These are phyloP conservation scores for Drosophila barbarae DNA, from an alignment of 2,888 invertebrate genomes.

Conservation along the genomic window DNA sequence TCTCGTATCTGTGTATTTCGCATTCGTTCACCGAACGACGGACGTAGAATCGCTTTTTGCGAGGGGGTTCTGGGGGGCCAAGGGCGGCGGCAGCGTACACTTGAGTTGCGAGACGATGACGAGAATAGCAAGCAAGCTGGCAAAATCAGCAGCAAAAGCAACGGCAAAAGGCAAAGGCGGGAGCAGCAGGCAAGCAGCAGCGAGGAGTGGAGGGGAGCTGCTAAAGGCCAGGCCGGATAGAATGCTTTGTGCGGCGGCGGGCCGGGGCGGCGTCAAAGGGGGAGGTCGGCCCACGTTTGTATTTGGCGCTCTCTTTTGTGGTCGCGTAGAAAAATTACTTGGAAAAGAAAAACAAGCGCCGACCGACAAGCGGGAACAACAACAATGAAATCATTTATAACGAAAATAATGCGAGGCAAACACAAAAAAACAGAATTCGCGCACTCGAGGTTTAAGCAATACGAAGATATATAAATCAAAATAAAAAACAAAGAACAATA, in stretches of 20 bases:
- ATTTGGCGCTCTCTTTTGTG: slow-evolving; percentile 26
- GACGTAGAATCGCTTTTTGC: slow-evolving; percentile 15
- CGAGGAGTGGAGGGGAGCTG: slow-evolving; percentile 1
- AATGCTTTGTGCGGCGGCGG: slow-evolving; percentile 34
- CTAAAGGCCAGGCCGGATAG: slow-evolving; percentile 41
- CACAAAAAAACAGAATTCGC: slow-evolving; percentile 17
- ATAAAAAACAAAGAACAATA: slow-evolving; percentile 1
- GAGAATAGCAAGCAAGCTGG: slow-evolving; percentile 64
- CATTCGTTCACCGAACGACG: slow-evolving; percentile 15
- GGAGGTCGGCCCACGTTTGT: slow-evolving; percentile 42
- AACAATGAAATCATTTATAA: slow-evolving; percentile 71
- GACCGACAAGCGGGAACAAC: slow-evolving; percentile 55
- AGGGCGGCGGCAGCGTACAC: slow-evolving; percentile 40
- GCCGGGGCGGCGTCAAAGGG: slow-evolving; percentile 4
- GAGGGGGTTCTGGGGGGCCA: slow-evolving; percentile 10
- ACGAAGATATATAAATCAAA: slow-evolving; percentile 13
- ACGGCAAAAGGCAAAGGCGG: slow-evolving; percentile 14
- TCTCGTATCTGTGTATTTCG: slow-evolving; percentile 15
- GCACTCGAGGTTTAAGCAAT: slow-evolving; percentile 17
- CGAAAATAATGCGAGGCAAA: slow-evolving; percentile 42
- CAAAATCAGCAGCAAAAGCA: slow-evolving; percentile 28
- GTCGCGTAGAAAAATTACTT: slow-evolving; percentile 68
- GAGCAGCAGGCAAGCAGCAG: background rate
- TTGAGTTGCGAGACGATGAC: slow-evolving; percentile 67
- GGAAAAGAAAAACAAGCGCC: slow-evolving; percentile 57